Evolutionary conservation across 2,888 invertebrate species (phyloP).

Genomic region (Trimorus sp.): DNA sequence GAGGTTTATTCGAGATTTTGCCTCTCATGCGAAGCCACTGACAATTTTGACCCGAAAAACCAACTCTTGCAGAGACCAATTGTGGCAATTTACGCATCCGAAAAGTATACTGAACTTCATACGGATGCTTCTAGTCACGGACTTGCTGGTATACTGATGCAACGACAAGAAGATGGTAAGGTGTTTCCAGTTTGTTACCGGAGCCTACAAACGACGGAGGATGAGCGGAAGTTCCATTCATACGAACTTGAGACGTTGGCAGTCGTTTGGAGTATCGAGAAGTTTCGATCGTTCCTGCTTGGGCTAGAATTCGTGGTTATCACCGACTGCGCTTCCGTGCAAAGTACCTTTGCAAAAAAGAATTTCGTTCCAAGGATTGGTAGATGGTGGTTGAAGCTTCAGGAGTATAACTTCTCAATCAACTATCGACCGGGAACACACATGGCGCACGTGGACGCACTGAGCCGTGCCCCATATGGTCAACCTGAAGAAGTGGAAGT

Average conservation of each 20-base stretch:
- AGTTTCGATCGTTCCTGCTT: slow-evolving; percentile 48
- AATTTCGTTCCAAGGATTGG: slow-evolving; percentile 72
- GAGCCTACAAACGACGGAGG: slow-evolving; percentile 6
- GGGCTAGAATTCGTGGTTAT: slow-evolving; percentile 42
- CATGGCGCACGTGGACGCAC: slow-evolving; percentile 67
- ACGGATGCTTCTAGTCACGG: slow-evolving; percentile 25
- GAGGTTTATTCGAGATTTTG: slow-evolving; percentile 65
- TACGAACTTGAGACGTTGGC: slow-evolving; percentile 21
- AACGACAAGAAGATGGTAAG: neutral
- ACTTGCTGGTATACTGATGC: neutral
- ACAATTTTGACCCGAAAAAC: slow-evolving; percentile 12
- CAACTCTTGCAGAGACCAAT: slow-evolving; percentile 30
- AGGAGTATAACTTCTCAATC: slow-evolving; percentile 64
- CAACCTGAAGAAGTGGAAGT: slow-evolving; percentile 26
- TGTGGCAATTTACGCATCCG: slow-evolving; percentile 16
- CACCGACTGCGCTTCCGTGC: slow-evolving; percentile 64
- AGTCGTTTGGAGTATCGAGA: slow-evolving; percentile 32
- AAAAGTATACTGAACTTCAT: slow-evolving; percentile 28
- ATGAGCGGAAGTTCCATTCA: slow-evolving; percentile 3
- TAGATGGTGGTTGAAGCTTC: slow-evolving; percentile 71
- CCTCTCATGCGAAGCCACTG: slow-evolving; percentile 53
- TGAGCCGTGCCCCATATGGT: slow-evolving; percentile 64
- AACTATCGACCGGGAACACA: slow-evolving; percentile 62
- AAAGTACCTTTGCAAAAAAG: slow-evolving; percentile 71
- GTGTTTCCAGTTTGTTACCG: neutral